Conservation (phyloP, 2,888 invertebrate genomes). For the Vanessa cardui region DNA sequence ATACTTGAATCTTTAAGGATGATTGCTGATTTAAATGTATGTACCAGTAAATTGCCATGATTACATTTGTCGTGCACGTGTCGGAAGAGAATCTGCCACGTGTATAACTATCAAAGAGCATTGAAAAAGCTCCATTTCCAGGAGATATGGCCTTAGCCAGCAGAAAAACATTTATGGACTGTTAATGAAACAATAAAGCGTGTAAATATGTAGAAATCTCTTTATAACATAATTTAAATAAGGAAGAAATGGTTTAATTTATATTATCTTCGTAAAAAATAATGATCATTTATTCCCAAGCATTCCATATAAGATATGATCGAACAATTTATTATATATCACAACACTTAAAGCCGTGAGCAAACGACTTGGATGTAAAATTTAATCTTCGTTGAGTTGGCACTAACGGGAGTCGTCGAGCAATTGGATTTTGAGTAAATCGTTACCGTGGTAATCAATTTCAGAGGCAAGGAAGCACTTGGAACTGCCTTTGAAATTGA, state of each 20-base stretch:
- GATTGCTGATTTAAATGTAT: too few species aligned
- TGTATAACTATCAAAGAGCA: too few species aligned
- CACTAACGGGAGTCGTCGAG: conserved; percentile 5
- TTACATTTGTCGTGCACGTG: too few species aligned
- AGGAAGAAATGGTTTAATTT: background rate
- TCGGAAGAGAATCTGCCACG: too few species aligned
- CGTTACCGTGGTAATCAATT: conserved; percentile 10
- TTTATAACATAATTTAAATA: background rate
- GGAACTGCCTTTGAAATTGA: conserved; percentile 1
- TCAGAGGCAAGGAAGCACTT: conserved; percentile 7
- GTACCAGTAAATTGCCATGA: too few species aligned
- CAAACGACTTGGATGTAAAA: conserved; percentile 6
- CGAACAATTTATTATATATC: background rate
- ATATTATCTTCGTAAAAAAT: background rate
- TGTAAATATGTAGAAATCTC: too few species aligned
- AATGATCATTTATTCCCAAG: background rate
- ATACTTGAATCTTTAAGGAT: too few species aligned
- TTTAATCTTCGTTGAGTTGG: conserved; percentile 12
- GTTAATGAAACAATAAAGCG: too few species aligned
- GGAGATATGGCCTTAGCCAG: too few species aligned
- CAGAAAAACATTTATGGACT: too few species aligned
- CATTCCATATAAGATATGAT: background rate
- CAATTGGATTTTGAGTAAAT: conserved; percentile 14
- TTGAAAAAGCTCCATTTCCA: too few species aligned
- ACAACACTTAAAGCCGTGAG: background rate